These are phyloP conservation scores for Zele albiditarsus DNA, from an alignment of 2,888 invertebrate species.

Conservation along the genomic window DNA sequence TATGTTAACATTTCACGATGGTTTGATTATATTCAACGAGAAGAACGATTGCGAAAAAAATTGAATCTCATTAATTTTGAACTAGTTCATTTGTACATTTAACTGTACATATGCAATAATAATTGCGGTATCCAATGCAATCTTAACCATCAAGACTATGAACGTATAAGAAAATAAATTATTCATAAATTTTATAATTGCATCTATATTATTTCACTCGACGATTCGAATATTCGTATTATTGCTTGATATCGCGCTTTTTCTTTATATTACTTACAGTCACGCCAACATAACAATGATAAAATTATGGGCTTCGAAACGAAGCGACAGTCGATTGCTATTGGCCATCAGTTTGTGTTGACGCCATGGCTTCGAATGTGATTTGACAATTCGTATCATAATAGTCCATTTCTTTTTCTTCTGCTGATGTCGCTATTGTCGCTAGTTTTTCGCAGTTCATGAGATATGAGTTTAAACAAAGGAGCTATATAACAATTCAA, in stretches of 20 bases:
- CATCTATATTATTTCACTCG: too few relatives aligned
- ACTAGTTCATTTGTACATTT: slow-evolving; percentile 64
- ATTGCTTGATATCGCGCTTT: too few relatives aligned
- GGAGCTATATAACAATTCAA: not conserved
- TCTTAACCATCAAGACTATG: not conserved
- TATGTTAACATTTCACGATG: slow-evolving; percentile 83
- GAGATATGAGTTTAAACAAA: not conserved
- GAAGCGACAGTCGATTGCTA: not conserved
- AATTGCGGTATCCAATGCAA: not conserved
- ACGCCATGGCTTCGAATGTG: not conserved
- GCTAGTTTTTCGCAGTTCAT: not conserved
- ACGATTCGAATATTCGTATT: too few relatives aligned
- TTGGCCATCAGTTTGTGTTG: not conserved
- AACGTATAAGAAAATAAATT: not conserved
- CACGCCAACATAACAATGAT: not conserved
- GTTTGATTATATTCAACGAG: slow-evolving; percentile 85
- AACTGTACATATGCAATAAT: slow-evolving; percentile 35
- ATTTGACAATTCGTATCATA: too few relatives aligned
- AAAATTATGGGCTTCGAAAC: not conserved
- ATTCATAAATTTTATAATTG: not conserved
- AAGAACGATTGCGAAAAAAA: slow-evolving; percentile 77
- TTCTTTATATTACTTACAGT: too few relatives aligned
- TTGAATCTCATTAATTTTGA: slow-evolving; percentile 74
- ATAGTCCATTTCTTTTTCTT: too few relatives aligned
- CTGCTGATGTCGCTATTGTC: not conserved